phyloP scores from a whole-genome alignment of 1,140 invertebrate genomes.

The Heliconius congener region DNA sequence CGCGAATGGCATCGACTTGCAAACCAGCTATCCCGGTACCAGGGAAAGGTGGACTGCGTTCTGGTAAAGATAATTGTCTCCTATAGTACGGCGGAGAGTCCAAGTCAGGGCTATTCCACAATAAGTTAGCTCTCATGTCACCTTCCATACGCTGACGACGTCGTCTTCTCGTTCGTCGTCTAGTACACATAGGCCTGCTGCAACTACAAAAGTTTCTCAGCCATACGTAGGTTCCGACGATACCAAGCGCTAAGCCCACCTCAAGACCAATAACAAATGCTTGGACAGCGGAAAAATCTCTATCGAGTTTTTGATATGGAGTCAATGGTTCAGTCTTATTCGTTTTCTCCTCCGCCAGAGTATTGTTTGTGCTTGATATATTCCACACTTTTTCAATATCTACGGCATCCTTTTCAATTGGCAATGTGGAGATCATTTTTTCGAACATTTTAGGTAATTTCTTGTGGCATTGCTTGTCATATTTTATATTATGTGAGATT shows the following conservation, averaged over 20 bases:
- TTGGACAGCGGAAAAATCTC: constrained; percentile 70
- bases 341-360: constrained; percentile 28
- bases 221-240: constrained; percentile 74
- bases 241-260: constrained; percentile 71
- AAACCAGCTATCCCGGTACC: constrained; percentile 48
- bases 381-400: constrained; percentile 72
- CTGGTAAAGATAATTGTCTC: constrained; percentile 59
- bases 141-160: constrained; percentile 57
- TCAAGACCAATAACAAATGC: constrained; percentile 72
- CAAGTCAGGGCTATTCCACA: constrained; percentile 68
- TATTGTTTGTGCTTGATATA: constrained; percentile 42
- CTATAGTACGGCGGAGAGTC: constrained; percentile 70
- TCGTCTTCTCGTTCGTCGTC: constrained; percentile 39
- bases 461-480: constrained; percentile 63
- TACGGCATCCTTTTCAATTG: constrained; percentile 49
- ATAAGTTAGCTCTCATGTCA: constrained; percentile 66
- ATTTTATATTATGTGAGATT: constrained; percentile 54
- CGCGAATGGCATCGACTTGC: constrained; percentile 52
- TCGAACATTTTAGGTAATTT: constrained; percentile 67
- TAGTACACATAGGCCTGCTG: constrained; percentile 47
- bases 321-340: constrained; percentile 48
- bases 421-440: constrained; percentile 66
- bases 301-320: constrained; percentile 68
- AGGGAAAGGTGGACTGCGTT: constrained; percentile 47
- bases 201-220: constrained; percentile 64